Base-by-base conservation (phyloP, 2,797 vertebrate species). In the Agapornis canus region DNA sequence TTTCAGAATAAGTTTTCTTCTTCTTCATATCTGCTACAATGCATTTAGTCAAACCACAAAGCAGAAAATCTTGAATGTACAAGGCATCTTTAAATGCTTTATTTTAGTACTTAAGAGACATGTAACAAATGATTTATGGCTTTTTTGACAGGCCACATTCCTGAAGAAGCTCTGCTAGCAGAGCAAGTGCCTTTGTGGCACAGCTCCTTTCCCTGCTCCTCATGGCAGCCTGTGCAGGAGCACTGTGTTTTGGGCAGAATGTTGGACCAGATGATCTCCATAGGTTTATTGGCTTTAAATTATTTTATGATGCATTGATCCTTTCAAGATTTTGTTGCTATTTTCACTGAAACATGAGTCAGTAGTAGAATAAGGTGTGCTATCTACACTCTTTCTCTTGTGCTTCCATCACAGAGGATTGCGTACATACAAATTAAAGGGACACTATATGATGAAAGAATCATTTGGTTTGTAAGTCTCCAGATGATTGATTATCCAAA, bases 221-320 rank as follows among this genome's bases (percentile, higher is more conserved):
- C 13, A 0, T 2, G 22, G 43, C 48, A 86, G 32, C 31, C 22
- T 23, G 0, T 5, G 3, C 0, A 3, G 27, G 14, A 64, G 8
- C 31, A 2, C 9, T 8, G 21, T 20, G 19, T 54, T 85, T 79
- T 47, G 27, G 42, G 56, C 23, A 76, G 40, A 43, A 15, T 18
- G 1, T 29, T 76, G 76, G 20, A 27, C 22, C 39, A 39, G 39
- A 32, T 39, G 16, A 49, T 9, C 5, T n/a, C 29, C 27, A 27
- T 1, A 22, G 13, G 5, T 54, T 23, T 51, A 68, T 37, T 82
- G 59, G 35, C 9, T 13, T 40, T 68, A 45, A 66, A 54, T 71
- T 43, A 22, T 21, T 32, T 25, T 49, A 2, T 26, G n/a, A 37
- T 45, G 7, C 2, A 4, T 15, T 42, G 37, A 64, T 71, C 5